Conservation (phyloP, 2,888 invertebrate genomes). For the Heliconius erato region DNA sequence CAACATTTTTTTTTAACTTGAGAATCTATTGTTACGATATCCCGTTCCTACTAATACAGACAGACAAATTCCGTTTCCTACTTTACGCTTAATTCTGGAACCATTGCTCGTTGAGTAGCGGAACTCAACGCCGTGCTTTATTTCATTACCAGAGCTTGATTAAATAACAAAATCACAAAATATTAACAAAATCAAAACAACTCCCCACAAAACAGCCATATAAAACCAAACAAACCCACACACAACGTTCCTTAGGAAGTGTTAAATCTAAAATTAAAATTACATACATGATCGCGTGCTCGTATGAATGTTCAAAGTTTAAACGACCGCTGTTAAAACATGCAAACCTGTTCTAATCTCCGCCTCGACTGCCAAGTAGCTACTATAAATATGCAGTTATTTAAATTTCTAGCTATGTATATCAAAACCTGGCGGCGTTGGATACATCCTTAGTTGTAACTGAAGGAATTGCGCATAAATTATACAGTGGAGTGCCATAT, state of each 20-base stretch:
- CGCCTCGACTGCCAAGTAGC: constrained; percentile 36
- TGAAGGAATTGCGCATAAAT: constrained; percentile 2
- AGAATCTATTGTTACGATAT: no score
- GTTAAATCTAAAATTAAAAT: constrained; percentile 48
- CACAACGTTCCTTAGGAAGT: constrained; percentile 45
- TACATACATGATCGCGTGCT: constrained; percentile 46
- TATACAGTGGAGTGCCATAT: not conserved
- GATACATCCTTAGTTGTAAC: constrained; percentile 1
- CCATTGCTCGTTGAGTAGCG: no score
- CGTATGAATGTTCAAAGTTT: constrained; percentile 48
- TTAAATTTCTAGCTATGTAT: constrained; percentile 34
- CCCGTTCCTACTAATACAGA: no score
- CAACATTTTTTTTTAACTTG: no score
- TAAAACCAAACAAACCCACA: constrained; percentile 45
- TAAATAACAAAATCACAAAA: not conserved
- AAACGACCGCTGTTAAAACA: constrained; percentile 46
- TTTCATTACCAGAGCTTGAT: no score
- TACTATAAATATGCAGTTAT: constrained; percentile 40
- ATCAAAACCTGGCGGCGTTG: constrained; percentile 14
- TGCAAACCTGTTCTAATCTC: constrained; percentile 42
- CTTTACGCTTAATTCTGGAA: no score
- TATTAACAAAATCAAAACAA: not conserved
- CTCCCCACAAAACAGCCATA: not conserved
- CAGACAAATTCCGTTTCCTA: no score
- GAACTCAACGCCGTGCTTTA: no score